phyloP scores from a whole-genome alignment of 2,113 vertebrate genomes.

The Macrotis lagotis region DNA sequence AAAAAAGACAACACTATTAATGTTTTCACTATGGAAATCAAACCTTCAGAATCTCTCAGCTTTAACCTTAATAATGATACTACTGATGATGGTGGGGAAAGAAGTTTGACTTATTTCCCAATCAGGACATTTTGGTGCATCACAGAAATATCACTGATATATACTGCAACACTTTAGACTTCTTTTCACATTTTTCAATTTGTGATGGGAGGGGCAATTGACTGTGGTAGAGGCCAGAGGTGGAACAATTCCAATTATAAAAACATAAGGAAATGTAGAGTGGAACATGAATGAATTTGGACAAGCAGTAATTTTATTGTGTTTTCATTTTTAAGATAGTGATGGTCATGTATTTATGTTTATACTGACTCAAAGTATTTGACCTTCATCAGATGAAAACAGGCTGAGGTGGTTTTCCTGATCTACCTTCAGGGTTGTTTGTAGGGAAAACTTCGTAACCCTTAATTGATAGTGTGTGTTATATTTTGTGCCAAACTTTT shows the following conservation, averaged over 20 bases:
- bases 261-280: background rate
- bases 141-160: background rate
- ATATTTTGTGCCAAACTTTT: background rate
- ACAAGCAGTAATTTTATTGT: background rate
- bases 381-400: background rate
- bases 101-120: background rate
- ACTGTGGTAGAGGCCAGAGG: background rate
- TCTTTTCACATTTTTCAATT: background rate
- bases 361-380: background rate
- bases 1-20: background rate
- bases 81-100: background rate
- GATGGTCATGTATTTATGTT: background rate
- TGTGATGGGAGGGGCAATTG: background rate
- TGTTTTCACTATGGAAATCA: background rate
- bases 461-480: background rate
- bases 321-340: background rate
- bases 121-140: background rate
- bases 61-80: background rate
- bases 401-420: background rate
- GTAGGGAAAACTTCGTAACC: background rate
- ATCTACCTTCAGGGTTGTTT: background rate
- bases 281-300: background rate
- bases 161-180: background rate
- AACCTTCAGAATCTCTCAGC: background rate
- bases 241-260: background rate